Conservation (phyloP, 1,140 invertebrate species). For the Notospermus geniculatus region DNA sequence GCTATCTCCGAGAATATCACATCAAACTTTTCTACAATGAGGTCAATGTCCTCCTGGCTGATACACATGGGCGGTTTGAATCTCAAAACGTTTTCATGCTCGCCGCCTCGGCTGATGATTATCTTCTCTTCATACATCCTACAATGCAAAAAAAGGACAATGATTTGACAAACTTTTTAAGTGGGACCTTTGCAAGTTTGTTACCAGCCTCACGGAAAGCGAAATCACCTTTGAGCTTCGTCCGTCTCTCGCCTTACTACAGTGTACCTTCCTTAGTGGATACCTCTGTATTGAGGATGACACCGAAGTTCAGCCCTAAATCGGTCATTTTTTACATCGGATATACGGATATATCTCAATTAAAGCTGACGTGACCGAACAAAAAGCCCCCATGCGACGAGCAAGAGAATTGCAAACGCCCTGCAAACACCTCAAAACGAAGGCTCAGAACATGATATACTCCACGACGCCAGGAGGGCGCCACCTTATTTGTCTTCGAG, state of each 20-base stretch:
- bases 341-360: background rate
- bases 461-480: too few relatives aligned
- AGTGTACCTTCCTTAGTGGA: background rate
- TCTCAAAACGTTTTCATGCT: slow-evolving; percentile 90
- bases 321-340: background rate
- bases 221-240: background rate
- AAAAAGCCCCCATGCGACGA: too few relatives aligned
- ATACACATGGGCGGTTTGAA: slow-evolving; percentile 98
- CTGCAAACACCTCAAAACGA: too few relatives aligned
- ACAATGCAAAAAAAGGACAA: slow-evolving; percentile 3
- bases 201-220: background rate
- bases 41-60: slow-evolving; percentile 76
- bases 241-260: background rate
- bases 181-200: background rate
- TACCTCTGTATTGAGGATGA: background rate
- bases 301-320: background rate
- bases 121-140: slow-evolving; percentile 86
- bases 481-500: too few relatives aligned
- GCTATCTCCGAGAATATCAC: too few relatives aligned
- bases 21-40: too few relatives aligned
- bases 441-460: too few relatives aligned
- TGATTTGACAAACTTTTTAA: background rate
- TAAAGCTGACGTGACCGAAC: too few relatives aligned
- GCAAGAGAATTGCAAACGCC: too few relatives aligned
- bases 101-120: slow-evolving; percentile 89